These are phyloP conservation scores for Eira barbara DNA, from an alignment of 2,113 vertebrate genomes.

Conservation along the genomic window DNA sequence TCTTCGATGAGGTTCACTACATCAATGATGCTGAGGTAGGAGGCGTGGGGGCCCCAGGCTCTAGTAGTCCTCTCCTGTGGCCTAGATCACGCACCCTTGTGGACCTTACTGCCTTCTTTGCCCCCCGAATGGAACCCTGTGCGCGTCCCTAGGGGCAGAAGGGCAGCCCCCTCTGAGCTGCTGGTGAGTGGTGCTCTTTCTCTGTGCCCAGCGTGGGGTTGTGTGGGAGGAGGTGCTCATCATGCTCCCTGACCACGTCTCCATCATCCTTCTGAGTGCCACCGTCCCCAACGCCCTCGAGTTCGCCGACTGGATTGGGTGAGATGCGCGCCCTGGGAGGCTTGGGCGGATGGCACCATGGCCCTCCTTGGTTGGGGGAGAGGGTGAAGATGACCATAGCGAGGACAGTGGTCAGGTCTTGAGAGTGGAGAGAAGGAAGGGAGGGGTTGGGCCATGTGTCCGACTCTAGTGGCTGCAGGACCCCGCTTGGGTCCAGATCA, in stretches of 20 bases:
- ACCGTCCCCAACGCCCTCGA: slow-evolving; percentile 94
- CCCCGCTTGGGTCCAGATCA: background rate
- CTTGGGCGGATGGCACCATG: background rate
- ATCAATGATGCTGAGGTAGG: slow-evolving; percentile 93
- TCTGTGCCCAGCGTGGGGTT: slow-evolving; percentile 87
- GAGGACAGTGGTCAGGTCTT: background rate
- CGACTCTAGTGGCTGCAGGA: background rate
- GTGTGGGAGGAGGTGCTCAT: slow-evolving; percentile 97
- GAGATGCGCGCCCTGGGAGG: background rate
- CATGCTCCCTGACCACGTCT: slow-evolving; percentile 94
- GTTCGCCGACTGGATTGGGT: slow-evolving; percentile 97
- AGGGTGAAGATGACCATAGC: background rate
- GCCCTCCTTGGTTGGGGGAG: background rate
- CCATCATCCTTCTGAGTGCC: slow-evolving; percentile 93
- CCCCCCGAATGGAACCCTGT: background rate
- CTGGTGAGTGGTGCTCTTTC: background rate
- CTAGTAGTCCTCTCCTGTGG: background rate
- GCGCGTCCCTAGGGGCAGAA: background rate
- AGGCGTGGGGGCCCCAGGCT: rapidly evolving
- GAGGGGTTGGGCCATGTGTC: background rate
- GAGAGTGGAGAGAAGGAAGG: background rate
- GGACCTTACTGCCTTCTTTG: background rate
- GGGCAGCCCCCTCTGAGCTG: background rate
- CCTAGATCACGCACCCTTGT: too few species aligned
- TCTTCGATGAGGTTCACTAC: slow-evolving; percentile 96